Conservation (phyloP, 2,888 invertebrate species). For the Griposia aprilina region DNA sequence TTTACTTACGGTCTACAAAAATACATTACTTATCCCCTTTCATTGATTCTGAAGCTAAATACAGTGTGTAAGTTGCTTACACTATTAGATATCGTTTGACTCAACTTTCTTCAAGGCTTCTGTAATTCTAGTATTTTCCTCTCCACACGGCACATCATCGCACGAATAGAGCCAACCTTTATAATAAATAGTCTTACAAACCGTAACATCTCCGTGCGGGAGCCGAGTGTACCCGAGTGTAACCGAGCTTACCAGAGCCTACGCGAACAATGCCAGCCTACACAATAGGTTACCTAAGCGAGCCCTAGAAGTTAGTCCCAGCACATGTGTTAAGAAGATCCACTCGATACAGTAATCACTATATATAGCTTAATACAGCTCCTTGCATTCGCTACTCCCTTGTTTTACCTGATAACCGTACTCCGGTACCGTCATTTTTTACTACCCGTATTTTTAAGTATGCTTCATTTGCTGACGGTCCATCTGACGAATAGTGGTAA, state of each 20-base stretch:
- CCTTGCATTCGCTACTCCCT: not conserved
- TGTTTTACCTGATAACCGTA: not conserved
- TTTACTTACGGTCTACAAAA: too few relatives aligned
- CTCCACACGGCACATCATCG: not conserved
- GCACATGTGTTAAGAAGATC: conserved; percentile 1
- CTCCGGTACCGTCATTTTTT: not conserved
- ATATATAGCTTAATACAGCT: not conserved
- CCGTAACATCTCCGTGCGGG: conserved; percentile 16
- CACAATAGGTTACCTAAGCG: conserved; percentile 54
- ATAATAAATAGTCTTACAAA: conserved; percentile 36
- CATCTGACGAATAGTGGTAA: not conserved
- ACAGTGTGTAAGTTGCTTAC: not conserved
- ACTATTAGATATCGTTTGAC: not conserved
- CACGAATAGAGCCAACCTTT: not conserved
- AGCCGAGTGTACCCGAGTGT: conserved; percentile 4
- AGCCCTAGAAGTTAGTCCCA: conserved; percentile 7
- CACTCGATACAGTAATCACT: not conserved
- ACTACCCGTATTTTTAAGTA: not conserved
- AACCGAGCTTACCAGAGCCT: conserved; percentile 10
- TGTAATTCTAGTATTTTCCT: not conserved
- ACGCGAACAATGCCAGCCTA: conserved; percentile 34
- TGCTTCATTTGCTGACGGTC: not conserved
- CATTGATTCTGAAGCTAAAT: not conserved
- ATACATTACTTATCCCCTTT: not conserved
- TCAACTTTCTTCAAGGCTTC: not conserved